These are phyloP conservation scores for Gandaritis pyraliata DNA, from an alignment of 2,888 invertebrate species.

Conservation along the genomic window DNA sequence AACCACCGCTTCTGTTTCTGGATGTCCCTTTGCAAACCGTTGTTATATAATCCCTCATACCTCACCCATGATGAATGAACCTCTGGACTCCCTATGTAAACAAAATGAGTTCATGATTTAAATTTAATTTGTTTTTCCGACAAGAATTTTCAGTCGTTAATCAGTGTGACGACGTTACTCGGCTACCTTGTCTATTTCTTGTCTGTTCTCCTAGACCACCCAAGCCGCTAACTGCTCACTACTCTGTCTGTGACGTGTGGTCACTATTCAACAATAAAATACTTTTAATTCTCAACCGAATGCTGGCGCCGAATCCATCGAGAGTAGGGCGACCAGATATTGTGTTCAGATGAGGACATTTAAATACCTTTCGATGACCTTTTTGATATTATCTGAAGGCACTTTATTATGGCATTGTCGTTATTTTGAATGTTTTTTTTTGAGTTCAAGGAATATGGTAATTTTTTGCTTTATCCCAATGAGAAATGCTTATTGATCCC, in stretches of 20 bases:
- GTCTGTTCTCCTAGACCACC: constrained; percentile 36
- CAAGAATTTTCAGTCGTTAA: constrained; percentile 26
- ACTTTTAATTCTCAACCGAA: constrained; percentile 42
- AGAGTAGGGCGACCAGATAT: constrained; percentile 42
- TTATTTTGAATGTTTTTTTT: constrained; percentile 30
- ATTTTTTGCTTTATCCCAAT: constrained; percentile 21
- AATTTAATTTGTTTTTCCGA: constrained; percentile 20
- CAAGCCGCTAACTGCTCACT: constrained; percentile 27
- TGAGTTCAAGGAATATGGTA: constrained; percentile 29
- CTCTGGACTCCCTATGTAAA: constrained; percentile 18
- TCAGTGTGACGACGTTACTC: constrained; percentile 22
- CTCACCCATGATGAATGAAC: constrained; percentile 21
- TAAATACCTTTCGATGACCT: constrained; percentile 27
- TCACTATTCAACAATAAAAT: constrained; percentile 43
- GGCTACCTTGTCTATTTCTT: constrained; percentile 23
- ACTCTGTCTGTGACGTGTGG: constrained; percentile 37
- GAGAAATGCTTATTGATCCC: constrained; percentile 17
- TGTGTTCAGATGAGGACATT: constrained; percentile 25
- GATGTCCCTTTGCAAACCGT: not conserved
- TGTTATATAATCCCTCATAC: not conserved
- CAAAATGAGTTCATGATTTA: constrained; percentile 23
- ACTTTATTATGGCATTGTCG: constrained; percentile 31
- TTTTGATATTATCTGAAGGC: constrained; percentile 37
- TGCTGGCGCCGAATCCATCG: constrained; percentile 47
- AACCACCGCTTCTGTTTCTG: too few species aligned